Percentiles rank a stretch among this genome's conserved stretches.
phyloP scores from a whole-genome alignment of 2,113 vertebrate genomes.

The Naja naja region DNA sequence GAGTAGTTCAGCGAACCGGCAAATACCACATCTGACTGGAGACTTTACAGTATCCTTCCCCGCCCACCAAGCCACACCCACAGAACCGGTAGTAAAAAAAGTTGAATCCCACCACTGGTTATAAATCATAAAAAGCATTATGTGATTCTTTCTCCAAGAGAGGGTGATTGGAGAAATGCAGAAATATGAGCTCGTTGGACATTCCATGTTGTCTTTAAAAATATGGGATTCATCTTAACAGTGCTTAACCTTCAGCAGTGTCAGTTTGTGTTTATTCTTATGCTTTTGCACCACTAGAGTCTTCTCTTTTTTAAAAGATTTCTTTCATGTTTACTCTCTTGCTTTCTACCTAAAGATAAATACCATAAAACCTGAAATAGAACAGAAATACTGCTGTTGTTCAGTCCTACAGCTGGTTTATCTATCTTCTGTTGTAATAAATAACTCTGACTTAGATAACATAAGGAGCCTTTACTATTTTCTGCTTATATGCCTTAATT shows the following conservation, averaged over 20 bases:
- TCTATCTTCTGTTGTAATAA: not conserved
- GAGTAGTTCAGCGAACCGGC: too few relatives aligned
- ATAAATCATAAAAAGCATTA: not conserved
- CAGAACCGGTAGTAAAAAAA: too few relatives aligned
- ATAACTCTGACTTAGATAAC: not conserved
- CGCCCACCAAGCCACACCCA: too few relatives aligned
- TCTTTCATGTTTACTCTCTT: not conserved
- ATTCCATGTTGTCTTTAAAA: not conserved
- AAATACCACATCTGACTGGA: too few relatives aligned
- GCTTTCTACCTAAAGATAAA: not conserved
- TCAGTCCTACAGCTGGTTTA: not conserved
- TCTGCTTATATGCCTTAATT: not conserved
- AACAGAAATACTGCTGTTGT: not conserved
- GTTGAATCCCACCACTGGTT: not conserved
- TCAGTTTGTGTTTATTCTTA: not conserved
- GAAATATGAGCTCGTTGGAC: not conserved
- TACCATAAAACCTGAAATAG: not conserved
- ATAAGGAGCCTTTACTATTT: not conserved
- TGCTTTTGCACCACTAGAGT: not conserved
- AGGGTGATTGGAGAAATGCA: not conserved
- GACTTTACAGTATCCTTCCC: too few relatives aligned
- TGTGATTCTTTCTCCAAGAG: not conserved
- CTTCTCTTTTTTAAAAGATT: not conserved
- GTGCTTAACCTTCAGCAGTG: not conserved
- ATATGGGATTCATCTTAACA: not conserved